Evolutionary conservation across 2,888 invertebrate genomes (phyloP).

Genomic region (Brachypterus glaber): DNA sequence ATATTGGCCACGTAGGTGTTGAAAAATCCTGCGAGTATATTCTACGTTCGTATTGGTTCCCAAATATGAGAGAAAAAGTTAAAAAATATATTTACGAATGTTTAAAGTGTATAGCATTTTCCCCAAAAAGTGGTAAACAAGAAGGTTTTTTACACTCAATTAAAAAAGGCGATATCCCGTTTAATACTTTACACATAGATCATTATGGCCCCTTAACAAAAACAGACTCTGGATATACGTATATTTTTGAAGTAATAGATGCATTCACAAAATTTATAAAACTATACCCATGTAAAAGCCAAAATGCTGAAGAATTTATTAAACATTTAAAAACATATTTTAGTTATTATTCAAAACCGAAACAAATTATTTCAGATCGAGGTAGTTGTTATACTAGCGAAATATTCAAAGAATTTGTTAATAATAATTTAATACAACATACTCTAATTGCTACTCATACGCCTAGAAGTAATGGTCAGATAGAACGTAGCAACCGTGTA

Average conservation of each 20-base stretch:
- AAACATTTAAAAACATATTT: conserved; percentile 18
- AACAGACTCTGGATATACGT: conserved; percentile 3
- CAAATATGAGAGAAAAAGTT: background rate
- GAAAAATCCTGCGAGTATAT: background rate
- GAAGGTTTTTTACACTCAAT: conserved; percentile 7
- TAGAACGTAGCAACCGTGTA: conserved; percentile 21
- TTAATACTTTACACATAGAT: conserved; percentile 6
- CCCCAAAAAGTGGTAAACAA: conserved; percentile 1
- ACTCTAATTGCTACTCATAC: conserved; percentile 24
- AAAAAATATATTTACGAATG: conserved; percentile 2
- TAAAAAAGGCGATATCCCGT: conserved; percentile 4
- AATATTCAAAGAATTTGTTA: conserved; percentile 19
- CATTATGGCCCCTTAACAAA: conserved; percentile 10
- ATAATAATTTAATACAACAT: conserved; percentile 8
- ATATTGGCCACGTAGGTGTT: background rate
- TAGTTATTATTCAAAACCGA: conserved; percentile 21
- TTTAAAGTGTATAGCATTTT: conserved; percentile 6
- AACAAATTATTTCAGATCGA: conserved; percentile 24
- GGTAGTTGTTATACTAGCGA: conserved; percentile 26
- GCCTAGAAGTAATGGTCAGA: conserved; percentile 29
- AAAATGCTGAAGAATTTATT: conserved; percentile 9
- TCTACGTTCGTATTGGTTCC: conserved; percentile 2
- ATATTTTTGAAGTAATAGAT: conserved; percentile 8
- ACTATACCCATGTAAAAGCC: conserved; percentile 22
- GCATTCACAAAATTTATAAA: conserved; percentile 8